A percentile compares a stretch with the other conserved stretches of the same genome.
phyloP scores from a whole-genome alignment of 2,888 invertebrate species.

The Loripinus fragilis region DNA sequence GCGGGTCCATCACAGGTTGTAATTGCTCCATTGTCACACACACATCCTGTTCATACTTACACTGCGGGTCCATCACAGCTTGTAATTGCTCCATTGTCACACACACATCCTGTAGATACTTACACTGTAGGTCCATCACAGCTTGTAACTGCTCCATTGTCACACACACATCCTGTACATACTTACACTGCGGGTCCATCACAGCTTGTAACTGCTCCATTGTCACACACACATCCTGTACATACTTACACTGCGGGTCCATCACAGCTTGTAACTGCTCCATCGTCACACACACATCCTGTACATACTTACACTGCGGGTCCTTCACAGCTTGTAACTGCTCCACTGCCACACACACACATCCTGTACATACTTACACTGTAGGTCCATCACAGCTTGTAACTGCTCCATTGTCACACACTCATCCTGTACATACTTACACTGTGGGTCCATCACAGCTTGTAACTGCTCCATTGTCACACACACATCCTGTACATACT shows the following conservation, averaged over 20 bases:
- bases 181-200: constrained; percentile 39
- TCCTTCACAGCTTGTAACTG: constrained; percentile 22
- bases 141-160: not conserved
- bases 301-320: constrained; percentile 40
- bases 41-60: too few species aligned
- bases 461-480: not conserved
- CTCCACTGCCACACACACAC: too few species aligned
- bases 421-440: too few species aligned
- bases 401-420: too few species aligned
- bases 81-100: not conserved
- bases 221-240: too few species aligned
- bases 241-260: constrained; percentile 41
- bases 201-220: constrained; percentile 14
- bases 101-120: too few species aligned
- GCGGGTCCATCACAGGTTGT: constrained; percentile 25
- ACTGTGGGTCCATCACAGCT: constrained; percentile 30
- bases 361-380: too few species aligned
- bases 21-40: too few species aligned
- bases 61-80: constrained; percentile 29
- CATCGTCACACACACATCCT: too few species aligned
- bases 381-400: constrained; percentile 25
- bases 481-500: too few species aligned
- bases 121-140: constrained; percentile 39
- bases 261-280: constrained; percentile 14
- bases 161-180: too few species aligned